phyloP scores from a whole-genome alignment of 2,797 vertebrate genomes.

The Pseudochromis fuscus region DNA sequence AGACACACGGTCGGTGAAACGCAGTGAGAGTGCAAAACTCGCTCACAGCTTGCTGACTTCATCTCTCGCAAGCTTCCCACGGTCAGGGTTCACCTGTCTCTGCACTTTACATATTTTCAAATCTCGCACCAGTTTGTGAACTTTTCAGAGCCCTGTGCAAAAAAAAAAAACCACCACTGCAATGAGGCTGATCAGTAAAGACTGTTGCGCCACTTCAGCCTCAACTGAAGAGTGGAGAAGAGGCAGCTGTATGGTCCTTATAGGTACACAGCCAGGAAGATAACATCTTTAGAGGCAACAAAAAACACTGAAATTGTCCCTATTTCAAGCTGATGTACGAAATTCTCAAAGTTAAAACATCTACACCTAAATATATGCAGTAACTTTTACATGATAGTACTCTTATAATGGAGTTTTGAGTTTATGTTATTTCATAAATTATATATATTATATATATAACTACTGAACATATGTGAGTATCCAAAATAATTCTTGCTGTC shows the following conservation, averaged over 20 bases:
- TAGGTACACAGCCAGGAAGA: conserved; percentile 28
- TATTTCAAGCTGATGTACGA: no score
- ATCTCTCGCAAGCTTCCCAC: conserved; percentile 23
- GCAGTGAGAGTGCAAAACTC: conserved; percentile 31
- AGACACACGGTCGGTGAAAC: conserved; percentile 39
- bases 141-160: conserved; percentile 4
- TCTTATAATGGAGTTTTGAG: no score
- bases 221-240: conserved; percentile 38
- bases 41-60: conserved; percentile 43
- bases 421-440: no score
- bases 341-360: no score
- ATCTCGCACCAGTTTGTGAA: conserved; percentile 34
- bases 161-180: conserved; percentile 24
- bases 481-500: neutral
- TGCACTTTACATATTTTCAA: conserved; percentile 44
- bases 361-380: no score
- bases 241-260: conserved; percentile 32
- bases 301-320: conserved; percentile 41
- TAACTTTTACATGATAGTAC: no score
- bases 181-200: conserved; percentile 24
- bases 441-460: no score
- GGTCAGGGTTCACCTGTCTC: conserved; percentile 36
- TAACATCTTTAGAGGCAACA: no score
- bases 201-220: conserved; percentile 38
- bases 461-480: no score